These are phyloP conservation scores for Scomber scombrus DNA, from an alignment of 2,113 vertebrate species.

Conservation along the genomic window DNA sequence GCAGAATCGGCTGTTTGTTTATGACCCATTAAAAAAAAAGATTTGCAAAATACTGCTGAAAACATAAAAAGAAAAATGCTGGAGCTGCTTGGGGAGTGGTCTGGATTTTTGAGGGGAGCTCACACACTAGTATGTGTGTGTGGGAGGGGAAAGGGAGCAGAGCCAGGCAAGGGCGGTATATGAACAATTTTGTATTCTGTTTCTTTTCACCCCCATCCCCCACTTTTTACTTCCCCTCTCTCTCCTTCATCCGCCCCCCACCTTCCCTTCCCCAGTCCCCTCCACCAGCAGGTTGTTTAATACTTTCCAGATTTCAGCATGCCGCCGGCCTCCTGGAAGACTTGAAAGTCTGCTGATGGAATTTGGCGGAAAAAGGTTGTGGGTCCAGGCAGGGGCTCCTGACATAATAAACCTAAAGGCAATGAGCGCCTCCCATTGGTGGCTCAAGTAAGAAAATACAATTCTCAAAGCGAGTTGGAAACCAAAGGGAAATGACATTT, in stretches of 20 bases:
- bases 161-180: slow-evolving; percentile 69
- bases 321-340: slow-evolving; percentile 79
- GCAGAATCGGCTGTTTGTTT: slow-evolving; percentile 71
- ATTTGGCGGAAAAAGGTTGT: slow-evolving; percentile 79
- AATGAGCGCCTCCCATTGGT: slow-evolving; percentile 78
- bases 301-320: slow-evolving; percentile 87
- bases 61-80: slow-evolving; percentile 68
- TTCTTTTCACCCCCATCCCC: slow-evolving; percentile 72
- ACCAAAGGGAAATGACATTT: slow-evolving; percentile 61
- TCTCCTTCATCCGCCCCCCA: slow-evolving; percentile 29
- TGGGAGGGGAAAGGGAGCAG: slow-evolving; percentile 55
- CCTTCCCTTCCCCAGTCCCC: slow-evolving; percentile 39
- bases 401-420: slow-evolving; percentile 53
- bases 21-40: slow-evolving; percentile 54
- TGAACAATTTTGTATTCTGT: slow-evolving; percentile 79
- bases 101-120: slow-evolving; percentile 37
- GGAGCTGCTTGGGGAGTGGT: slow-evolving; percentile 66
- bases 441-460: neutral
- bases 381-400: slow-evolving; percentile 61
- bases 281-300: slow-evolving; percentile 86
- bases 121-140: slow-evolving; percentile 12
- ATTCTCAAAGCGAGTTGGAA: slow-evolving; percentile 34
- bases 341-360: slow-evolving; percentile 80
- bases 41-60: slow-evolving; percentile 52
- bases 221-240: slow-evolving; percentile 50